A percentile compares a stretch with the other conserved stretches of the same genome.
These are phyloP conservation scores for Sebastes ruberrimus DNA, from an alignment of 2,797 vertebrate species.

Conservation along the genomic window DNA sequence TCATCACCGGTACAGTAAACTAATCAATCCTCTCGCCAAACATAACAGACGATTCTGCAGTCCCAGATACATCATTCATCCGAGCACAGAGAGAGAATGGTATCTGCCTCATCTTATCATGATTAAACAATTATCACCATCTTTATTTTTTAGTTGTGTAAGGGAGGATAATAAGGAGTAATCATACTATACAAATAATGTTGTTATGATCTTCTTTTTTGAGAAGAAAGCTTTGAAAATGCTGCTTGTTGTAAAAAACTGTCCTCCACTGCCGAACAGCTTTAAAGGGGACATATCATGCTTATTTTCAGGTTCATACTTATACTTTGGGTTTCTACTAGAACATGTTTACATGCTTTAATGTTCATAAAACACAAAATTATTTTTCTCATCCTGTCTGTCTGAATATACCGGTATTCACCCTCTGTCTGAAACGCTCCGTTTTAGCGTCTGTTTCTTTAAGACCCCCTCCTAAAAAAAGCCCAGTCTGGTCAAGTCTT, in stretches of 20 bases:
- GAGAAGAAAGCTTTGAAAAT: background rate
- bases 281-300: background rate
- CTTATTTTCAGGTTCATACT: background rate
- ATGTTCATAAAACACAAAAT: background rate
- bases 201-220: background rate
- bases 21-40: background rate
- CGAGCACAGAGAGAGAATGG: background rate
- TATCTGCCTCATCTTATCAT: background rate
- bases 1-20: constrained; percentile 21
- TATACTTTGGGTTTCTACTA: background rate
- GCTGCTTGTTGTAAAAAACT: background rate
- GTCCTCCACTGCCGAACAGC: background rate
- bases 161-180: background rate
- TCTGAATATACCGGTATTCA: too few species aligned
- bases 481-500: background rate
- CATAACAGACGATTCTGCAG: background rate
- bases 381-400: background rate
- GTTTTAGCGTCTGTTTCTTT: background rate
- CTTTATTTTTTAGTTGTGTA: background rate
- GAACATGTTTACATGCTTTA: background rate
- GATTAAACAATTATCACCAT: background rate
- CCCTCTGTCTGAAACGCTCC: background rate
- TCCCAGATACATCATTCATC: background rate
- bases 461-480: background rate
- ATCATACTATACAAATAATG: background rate